Conservation (phyloP, 2,797 vertebrate species). For the Mus spretus region DNA sequence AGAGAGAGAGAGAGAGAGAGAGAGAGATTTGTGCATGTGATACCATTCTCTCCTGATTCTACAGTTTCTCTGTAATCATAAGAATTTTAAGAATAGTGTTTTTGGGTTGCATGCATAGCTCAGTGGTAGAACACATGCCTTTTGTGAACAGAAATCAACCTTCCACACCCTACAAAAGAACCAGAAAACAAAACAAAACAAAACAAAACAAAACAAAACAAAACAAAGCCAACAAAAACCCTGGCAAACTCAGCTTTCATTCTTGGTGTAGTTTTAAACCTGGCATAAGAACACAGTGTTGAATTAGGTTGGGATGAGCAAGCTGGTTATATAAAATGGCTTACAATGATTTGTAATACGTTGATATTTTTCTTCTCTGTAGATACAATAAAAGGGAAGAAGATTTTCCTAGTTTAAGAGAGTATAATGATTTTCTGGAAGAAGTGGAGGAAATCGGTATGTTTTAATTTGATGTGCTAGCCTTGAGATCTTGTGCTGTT, state of each 20-base stretch:
- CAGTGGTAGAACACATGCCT: background rate
- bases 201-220: too few relatives aligned
- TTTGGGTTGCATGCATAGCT: background rate
- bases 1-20: too few relatives aligned
- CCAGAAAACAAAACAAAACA: background rate
- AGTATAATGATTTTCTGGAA: slow-evolving; percentile 98
- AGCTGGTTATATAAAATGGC: slow-evolving; percentile 52
- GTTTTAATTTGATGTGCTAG: slow-evolving; percentile 83
- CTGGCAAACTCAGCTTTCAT: background rate
- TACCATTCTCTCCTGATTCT: slow-evolving; percentile 45
- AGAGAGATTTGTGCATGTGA: background rate
- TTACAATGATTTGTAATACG: slow-evolving; percentile 57
- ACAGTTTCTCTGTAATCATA: background rate
- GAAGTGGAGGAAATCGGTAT: slow-evolving; percentile 97
- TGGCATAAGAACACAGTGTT: slow-evolving; percentile 38
- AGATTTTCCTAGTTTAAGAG: slow-evolving; percentile 94
- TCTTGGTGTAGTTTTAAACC: slow-evolving; percentile 55
- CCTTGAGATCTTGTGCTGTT: slow-evolving; percentile 76
- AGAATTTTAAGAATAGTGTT: slow-evolving; percentile 53
- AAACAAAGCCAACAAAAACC: background rate
- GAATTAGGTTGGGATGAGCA: slow-evolving; percentile 42
- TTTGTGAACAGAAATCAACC: background rate
- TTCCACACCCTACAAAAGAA: background rate
- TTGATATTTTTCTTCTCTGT: slow-evolving; percentile 82
- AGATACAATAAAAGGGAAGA: slow-evolving; percentile 99